These are phyloP conservation scores for Plestiodon gilberti DNA, from an alignment of 2,113 vertebrate genomes.

Conservation along the genomic window DNA sequence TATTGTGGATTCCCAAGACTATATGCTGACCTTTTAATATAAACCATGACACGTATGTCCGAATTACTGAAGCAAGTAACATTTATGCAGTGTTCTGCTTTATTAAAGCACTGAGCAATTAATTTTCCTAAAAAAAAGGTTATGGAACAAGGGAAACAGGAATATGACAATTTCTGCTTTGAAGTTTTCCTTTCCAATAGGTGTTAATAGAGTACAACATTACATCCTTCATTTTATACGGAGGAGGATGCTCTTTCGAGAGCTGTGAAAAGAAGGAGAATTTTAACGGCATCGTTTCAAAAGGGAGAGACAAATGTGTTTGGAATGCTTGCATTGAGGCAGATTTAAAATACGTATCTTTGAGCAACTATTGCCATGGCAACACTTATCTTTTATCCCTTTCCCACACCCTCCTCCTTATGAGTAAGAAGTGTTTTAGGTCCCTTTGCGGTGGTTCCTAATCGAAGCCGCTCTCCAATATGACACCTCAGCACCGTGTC, in stretches of 20 bases:
- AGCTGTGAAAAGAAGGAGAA: constrained; percentile 54
- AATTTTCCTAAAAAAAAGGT: constrained; percentile 26
- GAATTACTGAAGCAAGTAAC: background rate
- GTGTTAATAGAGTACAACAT: constrained; percentile 26
- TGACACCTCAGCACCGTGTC: constrained; percentile 52
- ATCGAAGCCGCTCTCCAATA: constrained; percentile 38
- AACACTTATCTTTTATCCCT: constrained; percentile 73
- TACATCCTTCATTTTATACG: constrained; percentile 24
- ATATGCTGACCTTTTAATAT: background rate
- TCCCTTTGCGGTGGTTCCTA: constrained; percentile 66
- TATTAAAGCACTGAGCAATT: background rate
- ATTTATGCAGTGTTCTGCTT: background rate
- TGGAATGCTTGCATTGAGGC: constrained; percentile 76
- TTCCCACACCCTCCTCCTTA: constrained; percentile 59
- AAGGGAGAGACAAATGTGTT: constrained; percentile 73
- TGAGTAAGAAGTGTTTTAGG: constrained; percentile 70
- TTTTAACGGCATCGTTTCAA: constrained; percentile 59
- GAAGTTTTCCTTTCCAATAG: constrained; percentile 38
- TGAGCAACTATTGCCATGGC: constrained; percentile 76
- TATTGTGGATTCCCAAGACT: background rate
- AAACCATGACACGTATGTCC: background rate
- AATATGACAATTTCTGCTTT: constrained; percentile 35
- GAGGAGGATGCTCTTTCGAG: constrained; percentile 49
- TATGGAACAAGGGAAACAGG: constrained; percentile 28
- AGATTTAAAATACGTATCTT: constrained; percentile 81